Evolutionary conservation across 2,888 invertebrate species (phyloP).

Genomic region (Dynastes maya): DNA sequence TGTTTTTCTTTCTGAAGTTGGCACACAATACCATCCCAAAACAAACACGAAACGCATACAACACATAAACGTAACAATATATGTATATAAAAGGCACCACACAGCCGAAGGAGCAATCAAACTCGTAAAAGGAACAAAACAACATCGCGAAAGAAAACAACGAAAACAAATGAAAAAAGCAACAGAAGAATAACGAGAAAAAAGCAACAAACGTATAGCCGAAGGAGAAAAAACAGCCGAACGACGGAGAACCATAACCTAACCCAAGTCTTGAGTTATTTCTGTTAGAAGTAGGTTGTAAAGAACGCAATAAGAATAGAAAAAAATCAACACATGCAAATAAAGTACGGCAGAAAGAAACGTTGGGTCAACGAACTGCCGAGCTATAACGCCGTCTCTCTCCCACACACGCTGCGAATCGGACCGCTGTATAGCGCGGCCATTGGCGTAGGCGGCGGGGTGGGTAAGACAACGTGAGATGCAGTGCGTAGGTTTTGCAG

Average conservation of each 20-base stretch:
- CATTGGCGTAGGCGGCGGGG: conserved; percentile 57
- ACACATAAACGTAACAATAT: too few relatives aligned
- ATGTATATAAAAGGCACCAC: too few relatives aligned
- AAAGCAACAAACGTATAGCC: neutral
- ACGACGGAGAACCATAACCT: conserved; percentile 67
- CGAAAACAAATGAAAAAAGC: neutral
- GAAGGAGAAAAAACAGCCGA: conserved; percentile 43
- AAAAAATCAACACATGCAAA: conserved; percentile 70
- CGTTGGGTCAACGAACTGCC: conserved; percentile 69
- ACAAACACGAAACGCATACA: too few relatives aligned
- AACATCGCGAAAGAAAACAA: neutral
- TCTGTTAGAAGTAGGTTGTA: conserved; percentile 70
- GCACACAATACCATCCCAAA: too few relatives aligned
- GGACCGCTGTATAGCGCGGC: conserved; percentile 49
- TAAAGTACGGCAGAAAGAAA: conserved; percentile 72
- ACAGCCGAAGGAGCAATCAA: neutral
- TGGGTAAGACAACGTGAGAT: conserved; percentile 2
- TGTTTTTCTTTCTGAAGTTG: too few relatives aligned
- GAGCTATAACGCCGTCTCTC: conserved; percentile 68
- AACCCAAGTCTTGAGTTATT: conserved; percentile 69
- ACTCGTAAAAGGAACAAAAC: neutral
- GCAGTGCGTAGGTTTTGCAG: conserved; percentile 20
- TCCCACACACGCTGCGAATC: conserved; percentile 65
- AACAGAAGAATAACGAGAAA: neutral
- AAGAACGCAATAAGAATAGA: conserved; percentile 68